A percentile compares a stretch with the other conserved stretches of the same genome.
Evolutionary conservation across 2,113 vertebrate genomes (phyloP).

Genomic region (Orthonyx spaldingii): DNA sequence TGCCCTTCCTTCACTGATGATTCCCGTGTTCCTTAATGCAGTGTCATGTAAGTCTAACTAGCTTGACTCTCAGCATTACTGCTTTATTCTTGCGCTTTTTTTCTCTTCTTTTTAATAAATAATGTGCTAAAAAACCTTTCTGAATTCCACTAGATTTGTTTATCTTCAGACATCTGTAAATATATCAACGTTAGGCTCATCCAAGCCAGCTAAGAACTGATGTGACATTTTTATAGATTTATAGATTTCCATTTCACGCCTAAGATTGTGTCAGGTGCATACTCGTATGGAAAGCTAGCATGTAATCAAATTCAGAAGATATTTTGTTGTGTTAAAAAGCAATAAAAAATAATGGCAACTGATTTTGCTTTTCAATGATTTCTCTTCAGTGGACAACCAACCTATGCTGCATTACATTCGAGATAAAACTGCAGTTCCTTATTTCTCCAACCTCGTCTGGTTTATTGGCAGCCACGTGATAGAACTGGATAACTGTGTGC

Average conservation of each 20-base stretch:
- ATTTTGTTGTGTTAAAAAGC: neutral
- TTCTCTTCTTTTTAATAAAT: neutral
- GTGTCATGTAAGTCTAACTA: constrained; percentile 98
- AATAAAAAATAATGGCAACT: neutral
- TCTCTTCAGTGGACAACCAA: constrained; percentile 92
- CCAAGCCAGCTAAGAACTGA: neutral
- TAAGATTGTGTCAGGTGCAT: constrained; percentile 28
- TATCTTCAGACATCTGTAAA: neutral
- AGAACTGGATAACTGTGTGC: constrained; percentile 96
- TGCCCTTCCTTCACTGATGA: constrained; percentile 81
- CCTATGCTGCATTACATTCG: constrained; percentile 98
- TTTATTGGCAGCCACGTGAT: constrained; percentile 98
- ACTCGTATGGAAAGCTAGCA: neutral
- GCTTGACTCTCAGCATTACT: constrained; percentile 64
- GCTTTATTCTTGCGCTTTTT: constrained; percentile 38
- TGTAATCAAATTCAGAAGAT: neutral
- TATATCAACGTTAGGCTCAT: neutral
- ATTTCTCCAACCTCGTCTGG: constrained; percentile 99
- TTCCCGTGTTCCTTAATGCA: constrained; percentile 92
- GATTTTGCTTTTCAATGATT: constrained; percentile 22
- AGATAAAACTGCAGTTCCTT: constrained; percentile 96
- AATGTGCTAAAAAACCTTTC: neutral
- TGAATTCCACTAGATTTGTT: neutral
- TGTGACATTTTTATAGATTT: constrained; percentile 25
- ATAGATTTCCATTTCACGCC: constrained; percentile 40